phyloP scores from a whole-genome alignment of 2,888 invertebrate genomes.

The Ophion slaviceki region DNA sequence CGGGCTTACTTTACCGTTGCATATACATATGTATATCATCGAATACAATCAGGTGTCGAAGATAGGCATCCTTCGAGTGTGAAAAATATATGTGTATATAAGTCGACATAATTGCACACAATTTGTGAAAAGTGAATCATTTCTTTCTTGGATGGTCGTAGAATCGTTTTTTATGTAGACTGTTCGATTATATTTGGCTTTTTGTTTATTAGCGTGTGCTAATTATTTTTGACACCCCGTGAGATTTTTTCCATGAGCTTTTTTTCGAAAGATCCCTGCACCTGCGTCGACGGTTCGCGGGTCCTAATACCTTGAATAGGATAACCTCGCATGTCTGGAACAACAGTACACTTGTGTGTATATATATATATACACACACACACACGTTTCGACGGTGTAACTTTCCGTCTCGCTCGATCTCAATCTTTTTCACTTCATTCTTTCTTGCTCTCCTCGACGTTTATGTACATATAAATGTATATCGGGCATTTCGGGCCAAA shows the following conservation, averaged over 20 bases:
- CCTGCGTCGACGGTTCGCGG: constrained; percentile 39
- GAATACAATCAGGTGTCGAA: background rate
- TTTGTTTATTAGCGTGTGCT: no score
- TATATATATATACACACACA: background rate
- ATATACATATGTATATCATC: background rate
- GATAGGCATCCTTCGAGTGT: background rate
- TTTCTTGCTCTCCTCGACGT: constrained; percentile 21
- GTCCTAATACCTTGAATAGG: constrained; percentile 23
- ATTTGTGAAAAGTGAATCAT: no score
- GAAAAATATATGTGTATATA: background rate
- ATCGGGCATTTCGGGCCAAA: constrained; percentile 10
- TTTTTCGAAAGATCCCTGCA: background rate
- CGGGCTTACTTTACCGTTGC: background rate
- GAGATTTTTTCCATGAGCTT: background rate
- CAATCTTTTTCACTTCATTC: constrained; percentile 55
- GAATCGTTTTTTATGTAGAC: no score
- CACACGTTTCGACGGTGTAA: constrained; percentile 1
- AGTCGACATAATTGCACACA: background rate
- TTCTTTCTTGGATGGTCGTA: no score
- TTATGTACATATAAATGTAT: background rate
- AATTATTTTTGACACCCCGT: no score
- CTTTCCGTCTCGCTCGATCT: constrained; percentile 50
- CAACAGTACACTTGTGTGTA: background rate
- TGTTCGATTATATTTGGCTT: no score
- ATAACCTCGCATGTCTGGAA: constrained; percentile 51